Base-by-base conservation (phyloP, 2,888 invertebrate genomes). In the Cerastoderma edule region DNA sequence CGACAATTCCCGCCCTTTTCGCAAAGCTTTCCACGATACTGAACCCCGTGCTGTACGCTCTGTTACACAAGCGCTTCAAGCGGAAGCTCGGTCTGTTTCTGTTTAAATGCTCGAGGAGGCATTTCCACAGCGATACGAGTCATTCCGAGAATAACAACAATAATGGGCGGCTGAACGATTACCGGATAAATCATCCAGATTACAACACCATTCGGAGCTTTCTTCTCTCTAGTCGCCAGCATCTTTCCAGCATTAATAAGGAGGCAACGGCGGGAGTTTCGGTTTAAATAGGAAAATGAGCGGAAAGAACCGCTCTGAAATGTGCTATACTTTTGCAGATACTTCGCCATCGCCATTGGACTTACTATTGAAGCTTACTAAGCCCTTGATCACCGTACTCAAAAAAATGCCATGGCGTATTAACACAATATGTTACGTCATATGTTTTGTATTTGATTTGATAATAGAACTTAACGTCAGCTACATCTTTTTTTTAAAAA, bases 1-100 rank as follows among this genome's bases (percentile, higher is more conserved):
- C 68, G 5, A 33, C 68, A 4, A 32, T 76, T 24, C 71, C 76
- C n/a, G 67, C 64, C 6, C 35, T 76, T 30, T 76, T 76, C 46
- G 76, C 76, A 16, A 76, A 76, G 39, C 5, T 72, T 0, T 67
- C 72, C 27, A 76, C 76, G 4, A 56, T 72, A n/a, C 33, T 76
- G 35, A 76, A 76, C 48, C 72, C 76, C 16, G 50, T 76, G 16
- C n/a, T 76, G 13, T 76, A 76, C 30, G 76, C 76, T 2, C 48
- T 76, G 22, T 22, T 76, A 32, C 53, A 72, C 32, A 48, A 32
- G 48, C 60, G 50, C 19, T 76, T 76, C 30, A 72, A 72, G 48
- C 54, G 35, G 16, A 67, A 67, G 28, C 35, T 67, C 2, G 22
- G 13, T 8, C 33, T 33, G 22, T 33, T 19, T 32, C 19, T 57